A percentile compares a stretch with the other conserved stretches of the same genome.
Evolutionary conservation across 2,797 vertebrate species (phyloP).

Genomic region (Chelonia mydas): DNA sequence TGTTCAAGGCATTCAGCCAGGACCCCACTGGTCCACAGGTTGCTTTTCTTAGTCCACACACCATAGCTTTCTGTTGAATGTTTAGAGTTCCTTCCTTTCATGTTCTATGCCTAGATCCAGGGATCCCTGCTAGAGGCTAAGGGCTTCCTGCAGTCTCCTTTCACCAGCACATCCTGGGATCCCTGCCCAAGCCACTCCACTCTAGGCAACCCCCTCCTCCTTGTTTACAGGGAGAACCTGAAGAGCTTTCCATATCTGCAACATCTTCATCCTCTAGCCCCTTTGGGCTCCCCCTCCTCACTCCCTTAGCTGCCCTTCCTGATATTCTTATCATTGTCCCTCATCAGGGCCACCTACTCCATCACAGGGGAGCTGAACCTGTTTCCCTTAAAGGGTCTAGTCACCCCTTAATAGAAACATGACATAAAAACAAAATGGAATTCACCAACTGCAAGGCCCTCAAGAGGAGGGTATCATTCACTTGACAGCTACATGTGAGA

Average conservation of each 20-base stretch:
- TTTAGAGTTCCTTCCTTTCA: background rate
- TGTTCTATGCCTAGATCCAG: background rate
- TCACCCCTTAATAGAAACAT: background rate
- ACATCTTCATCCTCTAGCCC: background rate
- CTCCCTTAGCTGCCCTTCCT: background rate
- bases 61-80: background rate
- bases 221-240: background rate
- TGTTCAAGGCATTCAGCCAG: background rate
- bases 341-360: background rate
- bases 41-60: background rate
- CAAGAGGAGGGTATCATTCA: background rate
- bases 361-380: background rate
- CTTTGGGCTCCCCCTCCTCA: background rate
- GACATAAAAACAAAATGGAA: background rate
- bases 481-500: accelerated
- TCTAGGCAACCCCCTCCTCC: background rate
- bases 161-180: background rate
- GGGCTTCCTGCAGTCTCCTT: background rate
- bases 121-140: background rate
- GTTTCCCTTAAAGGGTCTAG: background rate
- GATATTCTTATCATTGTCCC: background rate
- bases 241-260: background rate
- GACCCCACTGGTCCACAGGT: background rate
- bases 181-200: background rate
- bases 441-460: background rate